Percentiles rank a stretch among this genome's conserved stretches.
phyloP scores from a whole-genome alignment of 53 echinoderm and acorn worm genomes.

The Henricia sp. region DNA sequence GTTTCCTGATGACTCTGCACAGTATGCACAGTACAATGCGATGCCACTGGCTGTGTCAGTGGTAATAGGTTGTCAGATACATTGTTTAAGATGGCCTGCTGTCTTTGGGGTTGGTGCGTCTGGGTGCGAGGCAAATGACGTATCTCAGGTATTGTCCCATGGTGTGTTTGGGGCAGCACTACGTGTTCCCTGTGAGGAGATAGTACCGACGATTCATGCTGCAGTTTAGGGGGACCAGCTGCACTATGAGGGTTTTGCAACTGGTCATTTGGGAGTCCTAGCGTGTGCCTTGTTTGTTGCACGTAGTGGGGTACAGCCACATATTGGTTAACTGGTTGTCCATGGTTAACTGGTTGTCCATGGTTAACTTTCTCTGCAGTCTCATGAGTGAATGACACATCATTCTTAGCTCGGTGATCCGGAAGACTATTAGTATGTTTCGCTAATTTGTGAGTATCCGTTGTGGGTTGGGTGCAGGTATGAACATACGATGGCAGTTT shows the following conservation, averaged over 20 bases:
- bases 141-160: conserved; percentile 18
- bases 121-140: not conserved
- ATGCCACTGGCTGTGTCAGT: not conserved
- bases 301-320: not conserved
- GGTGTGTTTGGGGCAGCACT: not conserved
- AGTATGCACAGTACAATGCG: too few relatives aligned
- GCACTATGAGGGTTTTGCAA: not conserved
- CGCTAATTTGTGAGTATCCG: conserved; percentile 4
- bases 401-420: not conserved
- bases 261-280: conserved; percentile 13
- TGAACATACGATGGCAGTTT: conserved; percentile 35
- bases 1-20: not conserved
- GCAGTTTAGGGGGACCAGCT: not conserved
- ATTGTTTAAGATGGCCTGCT: not conserved
- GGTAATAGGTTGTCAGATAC: not conserved
- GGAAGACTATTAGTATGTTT: conserved; percentile 3
- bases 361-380: not conserved
- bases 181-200: conserved; percentile 14
- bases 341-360: not conserved
- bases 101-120: conserved; percentile 1
- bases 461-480: not conserved
- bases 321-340: too few relatives aligned
- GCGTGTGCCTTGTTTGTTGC: not conserved
- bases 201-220: not conserved
- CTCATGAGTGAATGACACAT: too few relatives aligned